These are phyloP conservation scores for Paelopatides confundens DNA, from an alignment of 53 echinoderm and acorn worm genomes.

Conservation along the genomic window DNA sequence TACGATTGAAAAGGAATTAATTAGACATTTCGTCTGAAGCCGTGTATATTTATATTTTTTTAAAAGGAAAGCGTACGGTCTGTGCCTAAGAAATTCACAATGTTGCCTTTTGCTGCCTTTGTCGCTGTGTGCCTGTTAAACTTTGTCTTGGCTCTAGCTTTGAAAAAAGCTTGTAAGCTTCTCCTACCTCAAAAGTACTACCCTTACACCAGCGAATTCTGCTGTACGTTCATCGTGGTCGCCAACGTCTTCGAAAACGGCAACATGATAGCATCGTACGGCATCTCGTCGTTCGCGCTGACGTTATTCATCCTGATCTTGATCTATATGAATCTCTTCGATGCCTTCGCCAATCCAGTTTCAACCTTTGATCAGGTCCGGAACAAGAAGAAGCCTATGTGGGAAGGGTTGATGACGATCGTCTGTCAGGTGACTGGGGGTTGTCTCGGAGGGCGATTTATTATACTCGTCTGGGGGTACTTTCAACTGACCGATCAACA, in stretches of 20 bases:
- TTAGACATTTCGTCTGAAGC: no score
- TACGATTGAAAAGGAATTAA: no score
- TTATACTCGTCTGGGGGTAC: slow-evolving; percentile 71
- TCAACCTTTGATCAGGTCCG: slow-evolving; percentile 64
- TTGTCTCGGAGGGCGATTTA: slow-evolving; percentile 73
- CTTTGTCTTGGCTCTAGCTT: slow-evolving; percentile 1
- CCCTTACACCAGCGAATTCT: slow-evolving; percentile 58
- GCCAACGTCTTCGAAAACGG: slow-evolving; percentile 79
- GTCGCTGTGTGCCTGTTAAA: slow-evolving; percentile 8
- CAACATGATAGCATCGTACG: slow-evolving; percentile 55
- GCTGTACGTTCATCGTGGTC: slow-evolving; percentile 72
- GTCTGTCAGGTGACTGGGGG: slow-evolving; percentile 70
- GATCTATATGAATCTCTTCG: slow-evolving; percentile 73
- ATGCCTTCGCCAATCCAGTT: slow-evolving; percentile 74
- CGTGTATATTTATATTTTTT: no score
- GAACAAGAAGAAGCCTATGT: slow-evolving; percentile 55
- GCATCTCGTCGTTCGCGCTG: slow-evolving; percentile 63
- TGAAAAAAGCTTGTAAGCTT: slow-evolving; percentile 17
- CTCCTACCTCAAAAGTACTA: slow-evolving; percentile 22
- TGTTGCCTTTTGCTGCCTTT: slow-evolving; percentile 16
- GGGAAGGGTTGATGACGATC: slow-evolving; percentile 58
- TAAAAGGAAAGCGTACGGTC: no score
- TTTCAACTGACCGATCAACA: slow-evolving; percentile 63
- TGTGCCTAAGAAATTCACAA: background rate
- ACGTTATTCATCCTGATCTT: slow-evolving; percentile 55